Percentiles rank a stretch among this genome's conserved stretches.
phyloP scores from a whole-genome alignment of 2,888 invertebrate genomes.

The Eumerus sabulonum region DNA sequence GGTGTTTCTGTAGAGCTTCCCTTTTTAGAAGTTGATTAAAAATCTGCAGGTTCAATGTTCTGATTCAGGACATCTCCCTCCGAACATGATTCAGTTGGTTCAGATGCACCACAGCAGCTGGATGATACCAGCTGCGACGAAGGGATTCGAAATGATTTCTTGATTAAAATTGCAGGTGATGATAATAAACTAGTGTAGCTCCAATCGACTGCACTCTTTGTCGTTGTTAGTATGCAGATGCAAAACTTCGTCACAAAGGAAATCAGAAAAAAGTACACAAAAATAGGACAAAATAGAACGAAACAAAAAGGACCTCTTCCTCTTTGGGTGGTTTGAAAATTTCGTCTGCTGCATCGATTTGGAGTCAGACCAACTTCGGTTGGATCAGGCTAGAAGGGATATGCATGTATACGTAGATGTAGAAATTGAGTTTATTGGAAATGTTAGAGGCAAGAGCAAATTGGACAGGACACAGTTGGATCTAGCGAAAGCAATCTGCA shows the following conservation, averaged over 20 bases:
- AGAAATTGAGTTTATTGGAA: too few species aligned
- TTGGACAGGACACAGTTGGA: too few species aligned
- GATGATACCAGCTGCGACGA: not conserved
- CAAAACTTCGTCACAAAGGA: slow-evolving; percentile 24
- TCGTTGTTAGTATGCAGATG: slow-evolving; percentile 41
- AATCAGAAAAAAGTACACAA: not conserved
- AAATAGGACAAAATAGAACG: too few species aligned
- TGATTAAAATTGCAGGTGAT: slow-evolving; percentile 68
- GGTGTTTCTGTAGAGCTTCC: slow-evolving; percentile 14
- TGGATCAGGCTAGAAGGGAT: too few species aligned
- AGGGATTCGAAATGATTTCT: slow-evolving; percentile 53
- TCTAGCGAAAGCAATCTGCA: too few species aligned
- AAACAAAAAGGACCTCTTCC: slow-evolving; percentile 28
- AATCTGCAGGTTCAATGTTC: slow-evolving; percentile 52
- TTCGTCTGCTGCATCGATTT: slow-evolving; percentile 11
- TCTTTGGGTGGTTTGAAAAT: slow-evolving; percentile 42
- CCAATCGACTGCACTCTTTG: slow-evolving; percentile 39
- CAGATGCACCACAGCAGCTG: not conserved
- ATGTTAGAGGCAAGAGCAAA: too few species aligned
- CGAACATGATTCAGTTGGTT: too few species aligned
- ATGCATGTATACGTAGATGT: too few species aligned
- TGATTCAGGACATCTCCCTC: not conserved
- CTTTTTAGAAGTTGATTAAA: slow-evolving; percentile 57
- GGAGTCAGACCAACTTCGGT: too few species aligned
- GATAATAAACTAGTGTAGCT: slow-evolving; percentile 52